Conservation (phyloP, 2,888 invertebrate species). For the Carterocephalus palaemon region DNA sequence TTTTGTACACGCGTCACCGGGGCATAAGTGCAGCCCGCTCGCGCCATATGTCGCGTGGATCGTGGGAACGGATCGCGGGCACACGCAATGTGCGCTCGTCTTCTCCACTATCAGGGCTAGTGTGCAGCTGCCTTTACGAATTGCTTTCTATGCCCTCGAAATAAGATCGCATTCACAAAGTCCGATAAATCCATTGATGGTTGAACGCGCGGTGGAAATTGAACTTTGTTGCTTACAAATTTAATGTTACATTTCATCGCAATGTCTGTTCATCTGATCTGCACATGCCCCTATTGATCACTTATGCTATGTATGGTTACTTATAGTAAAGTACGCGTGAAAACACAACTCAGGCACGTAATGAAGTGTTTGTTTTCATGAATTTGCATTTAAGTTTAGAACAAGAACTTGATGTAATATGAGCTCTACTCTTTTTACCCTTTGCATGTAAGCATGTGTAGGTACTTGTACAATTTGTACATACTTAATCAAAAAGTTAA, state of each 20-base stretch:
- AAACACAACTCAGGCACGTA: constrained; percentile 45
- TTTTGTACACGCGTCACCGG: constrained; percentile 75
- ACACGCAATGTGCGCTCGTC: constrained; percentile 67
- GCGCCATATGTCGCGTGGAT: constrained; percentile 75
- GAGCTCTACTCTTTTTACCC: too few species aligned
- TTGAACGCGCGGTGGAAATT: constrained; percentile 5
- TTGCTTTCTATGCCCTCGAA: constrained; percentile 28
- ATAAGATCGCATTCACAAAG: constrained; percentile 37
- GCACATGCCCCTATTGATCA: constrained; percentile 64
- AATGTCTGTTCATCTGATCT: constrained; percentile 26
- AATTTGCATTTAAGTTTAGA: neutral
- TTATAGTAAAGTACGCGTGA: constrained; percentile 55
- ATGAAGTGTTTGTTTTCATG: constrained; percentile 44
- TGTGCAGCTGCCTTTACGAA: constrained; percentile 24
- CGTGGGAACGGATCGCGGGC: constrained; percentile 71
- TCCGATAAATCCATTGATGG: neutral
- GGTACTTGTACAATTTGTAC: too few species aligned
- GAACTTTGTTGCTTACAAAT: neutral
- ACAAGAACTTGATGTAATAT: neutral
- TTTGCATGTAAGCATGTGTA: too few species aligned
- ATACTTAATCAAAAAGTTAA: constrained; percentile 10
- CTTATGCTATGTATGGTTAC: constrained; percentile 61
- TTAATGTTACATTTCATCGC: neutral
- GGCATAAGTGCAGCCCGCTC: constrained; percentile 64
- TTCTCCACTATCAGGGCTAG: constrained; percentile 58